Evolutionary conservation across 1,140 invertebrate genomes (phyloP).

Genomic region (Atta colombica): DNA sequence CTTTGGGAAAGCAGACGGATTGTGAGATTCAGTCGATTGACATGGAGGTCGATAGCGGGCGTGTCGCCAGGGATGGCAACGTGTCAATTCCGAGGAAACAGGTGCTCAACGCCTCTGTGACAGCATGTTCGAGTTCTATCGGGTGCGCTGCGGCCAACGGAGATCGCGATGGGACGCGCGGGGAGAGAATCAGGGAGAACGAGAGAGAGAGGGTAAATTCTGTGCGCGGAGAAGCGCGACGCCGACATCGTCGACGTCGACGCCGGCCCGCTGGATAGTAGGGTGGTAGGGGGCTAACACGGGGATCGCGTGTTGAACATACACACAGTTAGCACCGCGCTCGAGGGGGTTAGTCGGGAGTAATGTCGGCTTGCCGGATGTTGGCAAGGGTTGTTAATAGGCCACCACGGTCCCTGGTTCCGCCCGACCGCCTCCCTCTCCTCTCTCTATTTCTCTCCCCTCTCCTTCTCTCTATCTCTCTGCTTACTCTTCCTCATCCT

Average conservation of each 20-base stretch:
- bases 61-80: constrained; percentile 79
- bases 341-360: constrained; percentile 65
- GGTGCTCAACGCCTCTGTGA: constrained; percentile 84
- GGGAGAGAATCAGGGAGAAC: constrained; percentile 3
- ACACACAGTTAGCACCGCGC: constrained; percentile 79
- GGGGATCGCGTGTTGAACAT: constrained; percentile 83
- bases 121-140: constrained; percentile 81
- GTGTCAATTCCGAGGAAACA: constrained; percentile 82
- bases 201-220: constrained; percentile 47
- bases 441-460: constrained; percentile 34
- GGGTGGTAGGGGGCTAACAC: constrained; percentile 76
- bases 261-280: constrained; percentile 50
- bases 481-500: constrained; percentile 41
- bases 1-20: constrained; percentile 68
- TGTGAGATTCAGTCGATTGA: constrained; percentile 75
- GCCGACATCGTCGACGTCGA: constrained; percentile 47
- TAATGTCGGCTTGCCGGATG: constrained; percentile 82
- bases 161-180: constrained; percentile 59
- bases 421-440: constrained; percentile 35
- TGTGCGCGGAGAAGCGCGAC: constrained; percentile 46
- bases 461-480: background rate
- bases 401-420: constrained; percentile 70
- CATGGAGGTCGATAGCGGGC: constrained; percentile 76
- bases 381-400: constrained; percentile 84
- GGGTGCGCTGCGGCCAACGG: constrained; percentile 67